Evolutionary conservation across 2,797 vertebrate species (phyloP).

Genomic region (Cyprinella venusta): DNA sequence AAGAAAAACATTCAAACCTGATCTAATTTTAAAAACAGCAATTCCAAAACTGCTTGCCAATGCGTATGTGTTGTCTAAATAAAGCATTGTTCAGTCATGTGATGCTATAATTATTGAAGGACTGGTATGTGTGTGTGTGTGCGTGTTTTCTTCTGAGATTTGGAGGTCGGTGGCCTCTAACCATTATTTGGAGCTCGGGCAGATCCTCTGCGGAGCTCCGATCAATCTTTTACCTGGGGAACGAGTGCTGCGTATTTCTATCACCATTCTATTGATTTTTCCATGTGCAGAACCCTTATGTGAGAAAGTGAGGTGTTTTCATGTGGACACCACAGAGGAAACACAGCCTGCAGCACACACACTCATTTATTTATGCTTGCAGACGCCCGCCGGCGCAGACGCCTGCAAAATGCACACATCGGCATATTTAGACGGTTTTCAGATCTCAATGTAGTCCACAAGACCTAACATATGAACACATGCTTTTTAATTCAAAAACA

Average conservation of each 20-base stretch:
- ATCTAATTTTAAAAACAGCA: constrained; percentile 29
- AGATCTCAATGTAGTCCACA: constrained; percentile 40
- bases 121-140: constrained; percentile 46
- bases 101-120: constrained; percentile 76
- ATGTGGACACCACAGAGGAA: constrained; percentile 69
- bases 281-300: constrained; percentile 73
- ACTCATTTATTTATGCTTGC: constrained; percentile 77
- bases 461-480: constrained; percentile 9
- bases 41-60: constrained; percentile 57
- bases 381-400: constrained; percentile 77
- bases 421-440: constrained; percentile 60
- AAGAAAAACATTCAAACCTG: background rate
- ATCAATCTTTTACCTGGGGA: constrained; percentile 83
- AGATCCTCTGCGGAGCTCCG: constrained; percentile 75
- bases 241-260: constrained; percentile 81
- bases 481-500: constrained; percentile 36
- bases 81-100: constrained; percentile 71
- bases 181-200: constrained; percentile 82
- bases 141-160: constrained; percentile 73
- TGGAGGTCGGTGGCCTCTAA: constrained; percentile 80
- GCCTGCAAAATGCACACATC: constrained; percentile 75
- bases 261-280: constrained; percentile 83
- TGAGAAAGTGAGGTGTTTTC: constrained; percentile 72
- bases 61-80: constrained; percentile 64
- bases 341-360: constrained; percentile 72